A percentile compares a stretch with the other conserved stretches of the same genome.
Conservation (phyloP, 2,113 vertebrate genomes). For the Gymnogyps californianus region DNA sequence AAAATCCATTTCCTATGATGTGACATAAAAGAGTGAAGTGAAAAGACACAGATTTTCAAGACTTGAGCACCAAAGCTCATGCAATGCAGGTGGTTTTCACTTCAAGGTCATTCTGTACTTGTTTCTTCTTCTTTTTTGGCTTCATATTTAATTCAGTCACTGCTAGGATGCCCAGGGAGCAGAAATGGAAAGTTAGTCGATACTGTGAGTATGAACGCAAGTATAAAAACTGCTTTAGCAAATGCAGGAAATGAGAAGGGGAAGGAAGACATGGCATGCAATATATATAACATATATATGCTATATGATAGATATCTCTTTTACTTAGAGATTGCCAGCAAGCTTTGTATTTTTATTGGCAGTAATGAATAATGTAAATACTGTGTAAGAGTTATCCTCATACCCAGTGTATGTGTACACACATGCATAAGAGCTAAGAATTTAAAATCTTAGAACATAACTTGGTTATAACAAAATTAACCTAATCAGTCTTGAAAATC, state of each 20-base stretch:
- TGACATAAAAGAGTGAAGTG: constrained; percentile 44
- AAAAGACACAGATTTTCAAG: constrained; percentile 55
- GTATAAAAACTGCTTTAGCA: constrained; percentile 12
- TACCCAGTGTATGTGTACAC: neutral
- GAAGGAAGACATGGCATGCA: neutral
- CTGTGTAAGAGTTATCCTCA: neutral
- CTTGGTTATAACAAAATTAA: neutral
- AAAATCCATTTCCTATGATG: constrained; percentile 27
- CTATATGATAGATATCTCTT: neutral
- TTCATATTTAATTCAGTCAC: constrained; percentile 64
- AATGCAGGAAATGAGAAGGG: neutral
- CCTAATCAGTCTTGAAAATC: neutral
- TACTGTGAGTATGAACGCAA: constrained; percentile 22
- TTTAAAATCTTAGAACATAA: neutral
- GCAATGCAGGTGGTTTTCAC: constrained; percentile 68
- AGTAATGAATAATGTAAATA: neutral
- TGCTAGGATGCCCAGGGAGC: neutral
- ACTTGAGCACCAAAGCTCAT: constrained; percentile 68
- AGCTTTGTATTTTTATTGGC: neutral
- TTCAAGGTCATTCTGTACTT: constrained; percentile 75
- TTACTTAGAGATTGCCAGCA: neutral
- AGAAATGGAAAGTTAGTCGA: constrained; percentile 50
- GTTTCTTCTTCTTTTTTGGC: neutral
- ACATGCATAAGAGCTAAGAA: neutral
- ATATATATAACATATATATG: neutral